These are phyloP conservation scores for Neodiprion virginianus DNA, from an alignment of 1,140 invertebrate species.

Conservation along the genomic window DNA sequence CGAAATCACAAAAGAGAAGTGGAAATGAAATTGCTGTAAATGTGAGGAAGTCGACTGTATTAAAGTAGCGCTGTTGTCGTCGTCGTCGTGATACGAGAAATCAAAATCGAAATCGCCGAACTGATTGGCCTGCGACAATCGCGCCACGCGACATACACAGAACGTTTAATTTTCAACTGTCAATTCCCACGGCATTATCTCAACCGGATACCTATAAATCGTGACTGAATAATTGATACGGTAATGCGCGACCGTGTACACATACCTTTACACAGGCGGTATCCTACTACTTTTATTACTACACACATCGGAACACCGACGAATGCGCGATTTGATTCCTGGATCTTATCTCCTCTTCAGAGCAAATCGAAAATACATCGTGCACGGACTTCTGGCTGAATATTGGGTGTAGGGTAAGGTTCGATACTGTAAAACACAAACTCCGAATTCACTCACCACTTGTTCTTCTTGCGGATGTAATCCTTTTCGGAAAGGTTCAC, in stretches of 20 bases:
- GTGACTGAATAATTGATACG: slow-evolving; percentile 18
- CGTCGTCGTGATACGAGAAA: neutral
- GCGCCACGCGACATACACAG: neutral
- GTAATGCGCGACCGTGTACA: slow-evolving; percentile 15
- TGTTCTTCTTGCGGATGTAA: slow-evolving; percentile 98
- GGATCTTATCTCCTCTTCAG: neutral
- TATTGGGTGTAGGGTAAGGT: too few relatives aligned
- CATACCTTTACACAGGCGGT: slow-evolving; percentile 5
- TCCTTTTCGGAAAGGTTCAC: slow-evolving; percentile 98
- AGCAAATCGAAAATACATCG: slow-evolving; percentile 12
- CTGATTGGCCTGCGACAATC: neutral
- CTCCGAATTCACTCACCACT: slow-evolving; percentile 74
- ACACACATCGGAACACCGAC: neutral
- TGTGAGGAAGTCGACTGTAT: neutral
- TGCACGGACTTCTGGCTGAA: neutral
- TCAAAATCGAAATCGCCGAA: neutral
- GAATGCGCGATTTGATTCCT: neutral
- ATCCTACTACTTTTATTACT: neutral
- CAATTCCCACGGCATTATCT: slow-evolving; percentile 25
- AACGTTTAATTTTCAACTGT: slow-evolving; percentile 22
- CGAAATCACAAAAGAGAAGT: neutral
- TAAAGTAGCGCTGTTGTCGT: neutral
- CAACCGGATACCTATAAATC: slow-evolving; percentile 18
- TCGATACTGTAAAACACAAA: too few relatives aligned
- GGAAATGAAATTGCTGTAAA: neutral